Conservation (phyloP, 2,113 vertebrate species). For the Ceyx cyanopectus region DNA sequence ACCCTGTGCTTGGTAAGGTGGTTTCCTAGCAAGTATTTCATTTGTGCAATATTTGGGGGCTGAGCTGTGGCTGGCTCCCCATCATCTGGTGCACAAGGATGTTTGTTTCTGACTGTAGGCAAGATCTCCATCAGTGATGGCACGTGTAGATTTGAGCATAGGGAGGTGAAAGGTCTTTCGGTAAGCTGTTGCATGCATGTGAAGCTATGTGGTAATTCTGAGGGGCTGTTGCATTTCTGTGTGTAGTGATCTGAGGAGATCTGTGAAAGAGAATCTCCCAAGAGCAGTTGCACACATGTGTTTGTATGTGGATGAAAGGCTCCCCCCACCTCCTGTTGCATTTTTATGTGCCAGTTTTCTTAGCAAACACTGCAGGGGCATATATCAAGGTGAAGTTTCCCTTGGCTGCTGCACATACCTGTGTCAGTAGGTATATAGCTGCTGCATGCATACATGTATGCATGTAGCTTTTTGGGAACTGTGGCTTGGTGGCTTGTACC, state of each 20-base stretch:
- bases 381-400: neutral
- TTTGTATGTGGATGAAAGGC: neutral
- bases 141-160: neutral
- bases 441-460: fast-evolving
- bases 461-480: neutral
- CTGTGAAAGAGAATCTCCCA: neutral
- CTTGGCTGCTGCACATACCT: neutral
- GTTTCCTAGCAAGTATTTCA: neutral
- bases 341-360: neutral
- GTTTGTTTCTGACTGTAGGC: neutral
- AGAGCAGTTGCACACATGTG: neutral
- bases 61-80: neutral
- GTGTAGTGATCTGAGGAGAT: neutral
- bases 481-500: neutral
- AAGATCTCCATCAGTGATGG: neutral
- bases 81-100: neutral
- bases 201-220: neutral
- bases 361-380: neutral
- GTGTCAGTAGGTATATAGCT: neutral
- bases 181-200: fast-evolving
- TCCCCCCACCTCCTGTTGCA: neutral
- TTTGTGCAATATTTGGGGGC: neutral
- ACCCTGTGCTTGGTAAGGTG: neutral
- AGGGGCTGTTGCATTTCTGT: neutral
- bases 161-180: neutral